Percentiles rank a stretch among this genome's conserved stretches.
Evolutionary conservation across 2,888 invertebrate genomes (phyloP).

Genomic region (Nomada hirtipes): DNA sequence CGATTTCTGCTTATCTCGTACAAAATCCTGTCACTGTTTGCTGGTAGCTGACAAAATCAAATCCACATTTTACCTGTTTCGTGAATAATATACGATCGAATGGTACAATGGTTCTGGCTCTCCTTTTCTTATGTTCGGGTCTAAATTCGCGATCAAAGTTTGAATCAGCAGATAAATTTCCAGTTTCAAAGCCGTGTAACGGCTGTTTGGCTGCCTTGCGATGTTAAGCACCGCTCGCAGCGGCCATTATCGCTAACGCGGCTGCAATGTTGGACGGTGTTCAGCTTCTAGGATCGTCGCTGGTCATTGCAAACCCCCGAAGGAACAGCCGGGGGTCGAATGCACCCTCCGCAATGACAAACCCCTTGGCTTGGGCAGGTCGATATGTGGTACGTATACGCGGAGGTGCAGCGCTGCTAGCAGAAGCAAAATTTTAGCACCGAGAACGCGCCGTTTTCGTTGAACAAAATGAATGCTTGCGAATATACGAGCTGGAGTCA

Average conservation of each 20-base stretch:
- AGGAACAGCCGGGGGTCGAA: slow-evolving; percentile 67
- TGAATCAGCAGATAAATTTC: slow-evolving; percentile 63
- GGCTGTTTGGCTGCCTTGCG: slow-evolving; percentile 47
- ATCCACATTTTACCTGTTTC: no score
- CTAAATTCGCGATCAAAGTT: neutral
- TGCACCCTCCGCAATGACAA: slow-evolving; percentile 76
- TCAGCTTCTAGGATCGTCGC: slow-evolving; percentile 73
- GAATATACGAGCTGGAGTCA: no score
- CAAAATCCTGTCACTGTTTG: no score
- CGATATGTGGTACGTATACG: slow-evolving; percentile 76
- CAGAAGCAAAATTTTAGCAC: slow-evolving; percentile 42
- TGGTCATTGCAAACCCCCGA: slow-evolving; percentile 74
- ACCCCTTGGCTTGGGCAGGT: slow-evolving; percentile 76
- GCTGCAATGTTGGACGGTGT: slow-evolving; percentile 69
- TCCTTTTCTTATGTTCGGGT: no score
- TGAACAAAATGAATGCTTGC: neutral
- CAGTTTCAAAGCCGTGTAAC: slow-evolving; percentile 51
- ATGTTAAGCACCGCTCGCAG: slow-evolving; percentile 61
- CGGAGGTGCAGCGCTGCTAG: slow-evolving; percentile 54
- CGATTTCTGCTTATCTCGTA: no score
- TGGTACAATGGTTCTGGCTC: no score
- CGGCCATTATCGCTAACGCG: slow-evolving; percentile 68
- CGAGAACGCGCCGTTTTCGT: neutral
- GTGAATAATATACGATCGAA: no score
- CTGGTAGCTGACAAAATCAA: no score